These are phyloP conservation scores for Ifrita kowaldi DNA, from an alignment of 2,113 vertebrate species.

Conservation along the genomic window DNA sequence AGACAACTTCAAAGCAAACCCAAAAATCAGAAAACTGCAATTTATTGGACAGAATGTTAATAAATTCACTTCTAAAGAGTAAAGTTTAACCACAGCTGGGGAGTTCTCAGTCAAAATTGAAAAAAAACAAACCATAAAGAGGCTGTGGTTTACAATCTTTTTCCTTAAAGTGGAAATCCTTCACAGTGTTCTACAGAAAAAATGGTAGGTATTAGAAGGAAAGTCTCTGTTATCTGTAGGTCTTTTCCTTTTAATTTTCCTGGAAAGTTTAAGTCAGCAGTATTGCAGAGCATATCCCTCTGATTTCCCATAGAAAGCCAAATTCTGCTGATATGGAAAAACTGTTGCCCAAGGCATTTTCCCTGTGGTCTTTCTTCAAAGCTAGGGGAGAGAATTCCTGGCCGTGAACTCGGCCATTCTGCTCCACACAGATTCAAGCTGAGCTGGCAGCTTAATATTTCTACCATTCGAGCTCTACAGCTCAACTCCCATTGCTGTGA, in stretches of 20 bases:
- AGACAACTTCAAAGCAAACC: background rate
- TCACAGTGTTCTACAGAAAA: background rate
- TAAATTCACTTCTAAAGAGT: background rate
- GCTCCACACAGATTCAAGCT: background rate
- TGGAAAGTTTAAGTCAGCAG: background rate
- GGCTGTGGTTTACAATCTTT: background rate
- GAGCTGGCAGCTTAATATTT: background rate
- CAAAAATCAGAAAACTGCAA: background rate
- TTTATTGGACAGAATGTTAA: background rate
- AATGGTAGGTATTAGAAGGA: background rate
- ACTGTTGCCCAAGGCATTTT: background rate
- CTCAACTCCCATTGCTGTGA: background rate
- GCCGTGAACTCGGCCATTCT: background rate
- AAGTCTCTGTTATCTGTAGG: background rate
- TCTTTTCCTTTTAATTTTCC: background rate
- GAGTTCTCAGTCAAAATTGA: background rate
- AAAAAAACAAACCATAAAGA: background rate
- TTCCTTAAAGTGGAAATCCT: background rate
- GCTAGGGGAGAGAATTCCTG: background rate
- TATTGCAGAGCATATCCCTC: background rate
- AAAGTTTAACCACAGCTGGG: background rate
- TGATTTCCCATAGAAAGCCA: background rate
- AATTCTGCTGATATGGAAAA: background rate
- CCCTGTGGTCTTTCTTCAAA: background rate
- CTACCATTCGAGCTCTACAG: accelerated